Percentiles rank a stretch among this genome's conserved stretches.
phyloP scores from a whole-genome alignment of 2,797 vertebrate genomes.

The Moxostoma hubbsi region DNA sequence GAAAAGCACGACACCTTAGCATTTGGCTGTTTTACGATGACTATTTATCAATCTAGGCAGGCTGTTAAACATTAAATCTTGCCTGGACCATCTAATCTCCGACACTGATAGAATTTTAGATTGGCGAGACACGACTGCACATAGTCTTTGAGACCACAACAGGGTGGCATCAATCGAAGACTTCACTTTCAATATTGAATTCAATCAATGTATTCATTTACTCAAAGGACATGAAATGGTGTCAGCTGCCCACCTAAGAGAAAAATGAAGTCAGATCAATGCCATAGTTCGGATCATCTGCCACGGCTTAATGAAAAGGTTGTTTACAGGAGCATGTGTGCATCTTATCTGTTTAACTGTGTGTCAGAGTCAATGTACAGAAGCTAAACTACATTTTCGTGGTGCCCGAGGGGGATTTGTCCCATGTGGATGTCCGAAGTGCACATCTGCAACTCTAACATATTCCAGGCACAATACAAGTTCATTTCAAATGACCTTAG shows the following conservation, averaged over 20 bases:
- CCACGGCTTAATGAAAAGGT: slow-evolving; percentile 25
- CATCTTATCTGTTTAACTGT: slow-evolving; percentile 24
- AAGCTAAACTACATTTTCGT: slow-evolving; percentile 29
- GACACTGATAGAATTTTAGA: not conserved
- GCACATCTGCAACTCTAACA: not conserved
- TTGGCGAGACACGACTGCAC: too few relatives aligned
- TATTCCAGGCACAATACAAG: not conserved
- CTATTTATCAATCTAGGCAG: too few relatives aligned
- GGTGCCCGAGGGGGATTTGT: slow-evolving; percentile 8
- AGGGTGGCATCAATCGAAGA: not conserved
- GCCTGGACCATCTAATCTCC: too few relatives aligned
- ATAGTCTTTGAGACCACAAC: not conserved
- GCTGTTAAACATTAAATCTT: too few relatives aligned
- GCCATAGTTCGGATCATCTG: slow-evolving; percentile 19
- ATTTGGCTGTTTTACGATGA: too few relatives aligned
- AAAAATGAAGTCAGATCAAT: slow-evolving; percentile 24
- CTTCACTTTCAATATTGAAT: not conserved
- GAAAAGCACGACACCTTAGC: too few relatives aligned
- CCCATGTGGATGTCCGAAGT: slow-evolving; percentile 9
- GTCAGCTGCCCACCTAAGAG: slow-evolving; percentile 13
- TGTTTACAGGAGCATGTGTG: slow-evolving; percentile 22
- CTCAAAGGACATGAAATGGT: slow-evolving; percentile 10
- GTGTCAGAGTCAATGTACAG: slow-evolving; percentile 4
- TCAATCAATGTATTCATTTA: not conserved
- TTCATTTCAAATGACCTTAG: too few relatives aligned